Conservation (phyloP, 2,113 vertebrate genomes). For the Chiloscyllium plagiosum region DNA sequence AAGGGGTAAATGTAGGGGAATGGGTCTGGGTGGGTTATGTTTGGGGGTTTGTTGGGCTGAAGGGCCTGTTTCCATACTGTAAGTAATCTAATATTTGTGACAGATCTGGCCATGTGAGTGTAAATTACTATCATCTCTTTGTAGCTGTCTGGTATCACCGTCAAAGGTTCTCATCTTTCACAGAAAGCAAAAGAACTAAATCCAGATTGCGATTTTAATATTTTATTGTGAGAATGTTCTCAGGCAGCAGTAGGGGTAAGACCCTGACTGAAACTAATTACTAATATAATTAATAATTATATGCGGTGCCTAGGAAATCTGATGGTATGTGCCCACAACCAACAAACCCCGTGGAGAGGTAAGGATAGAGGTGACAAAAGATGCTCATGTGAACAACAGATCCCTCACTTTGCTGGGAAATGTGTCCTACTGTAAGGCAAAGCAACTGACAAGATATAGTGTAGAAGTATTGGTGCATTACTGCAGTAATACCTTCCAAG, state of each 20-base stretch:
- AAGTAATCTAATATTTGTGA: too few species aligned
- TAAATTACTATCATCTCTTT: too few species aligned
- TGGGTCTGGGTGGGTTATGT: too few species aligned
- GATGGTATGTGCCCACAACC: not conserved
- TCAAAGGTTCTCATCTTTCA: not conserved
- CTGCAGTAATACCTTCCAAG: too few species aligned
- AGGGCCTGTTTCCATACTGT: too few species aligned
- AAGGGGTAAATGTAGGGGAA: too few species aligned
- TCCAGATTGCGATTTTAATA: not conserved
- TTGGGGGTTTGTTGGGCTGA: too few species aligned
- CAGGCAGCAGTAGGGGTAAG: not conserved
- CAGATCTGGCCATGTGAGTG: not conserved
- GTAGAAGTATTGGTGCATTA: too few species aligned
- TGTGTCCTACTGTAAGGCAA: not conserved
- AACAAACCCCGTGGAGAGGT: not conserved
- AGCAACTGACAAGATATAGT: not conserved
- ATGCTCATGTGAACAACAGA: not conserved
- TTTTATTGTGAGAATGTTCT: not conserved
- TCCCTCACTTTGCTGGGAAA: not conserved
- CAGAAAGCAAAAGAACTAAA: not conserved
- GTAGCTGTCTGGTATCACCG: too few species aligned
- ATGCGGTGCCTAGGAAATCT: not conserved
- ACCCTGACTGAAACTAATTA: not conserved
- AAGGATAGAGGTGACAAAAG: not conserved
- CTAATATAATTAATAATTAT: slow-evolving; percentile 7